A percentile compares a stretch with the other conserved stretches of the same genome.
Conservation (phyloP, 1,140 invertebrate genomes). For the Arctopsyche grandis region DNA sequence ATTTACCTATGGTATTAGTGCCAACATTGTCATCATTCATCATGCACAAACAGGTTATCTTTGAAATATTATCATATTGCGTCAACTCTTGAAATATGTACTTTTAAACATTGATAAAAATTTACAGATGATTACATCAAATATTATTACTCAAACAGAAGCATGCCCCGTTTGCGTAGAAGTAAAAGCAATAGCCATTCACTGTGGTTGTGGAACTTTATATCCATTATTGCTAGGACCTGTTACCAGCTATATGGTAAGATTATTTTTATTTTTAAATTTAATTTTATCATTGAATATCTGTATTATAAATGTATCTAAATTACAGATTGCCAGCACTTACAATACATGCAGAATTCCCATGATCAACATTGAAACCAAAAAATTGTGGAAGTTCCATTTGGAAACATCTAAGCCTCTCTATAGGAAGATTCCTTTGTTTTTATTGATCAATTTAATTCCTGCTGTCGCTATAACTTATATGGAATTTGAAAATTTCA, state of each 20-base stretch:
- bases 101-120: neutral
- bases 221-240: slow-evolving; percentile 65
- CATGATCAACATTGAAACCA: slow-evolving; percentile 57
- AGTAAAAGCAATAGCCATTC: slow-evolving; percentile 59
- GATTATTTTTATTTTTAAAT: slow-evolving; percentile 30
- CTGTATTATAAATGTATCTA: neutral
- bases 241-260: slow-evolving; percentile 64
- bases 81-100: slow-evolving; percentile 2
- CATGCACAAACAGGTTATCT: slow-evolving; percentile 55
- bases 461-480: slow-evolving; percentile 60
- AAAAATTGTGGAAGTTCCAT: slow-evolving; percentile 59
- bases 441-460: slow-evolving; percentile 56
- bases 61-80: neutral
- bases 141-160: slow-evolving; percentile 60
- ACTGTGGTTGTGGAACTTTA: slow-evolving; percentile 57
- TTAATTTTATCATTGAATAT: neutral
- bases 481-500: slow-evolving; percentile 60
- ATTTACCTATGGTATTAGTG: slow-evolving; percentile 29
- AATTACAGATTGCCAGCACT: slow-evolving; percentile 61
- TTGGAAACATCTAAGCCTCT: slow-evolving; percentile 58
- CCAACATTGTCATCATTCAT: slow-evolving; percentile 42
- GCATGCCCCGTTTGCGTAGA: slow-evolving; percentile 66
- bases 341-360: slow-evolving; percentile 63
- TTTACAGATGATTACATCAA: slow-evolving; percentile 61
- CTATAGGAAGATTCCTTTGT: slow-evolving; percentile 52